A percentile compares a stretch with the other conserved stretches of the same genome.
Evolutionary conservation across 2,113 vertebrate species (phyloP).

Genomic region (Boleophthalmus pectinirostris): DNA sequence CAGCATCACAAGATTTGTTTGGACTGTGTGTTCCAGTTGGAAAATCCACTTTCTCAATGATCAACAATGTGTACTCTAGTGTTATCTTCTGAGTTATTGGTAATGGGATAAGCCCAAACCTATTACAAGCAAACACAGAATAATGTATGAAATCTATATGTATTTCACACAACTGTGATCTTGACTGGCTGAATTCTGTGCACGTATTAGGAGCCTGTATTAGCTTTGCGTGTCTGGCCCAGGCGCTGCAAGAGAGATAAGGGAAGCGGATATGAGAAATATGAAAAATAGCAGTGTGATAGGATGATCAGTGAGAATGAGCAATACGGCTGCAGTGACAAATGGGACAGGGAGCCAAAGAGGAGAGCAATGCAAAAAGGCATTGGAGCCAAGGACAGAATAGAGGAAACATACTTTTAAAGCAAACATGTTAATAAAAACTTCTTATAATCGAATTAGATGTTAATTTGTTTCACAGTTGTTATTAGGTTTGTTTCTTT

Average conservation of each 20-base stretch:
- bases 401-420: constrained; percentile 42
- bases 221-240: constrained; percentile 76
- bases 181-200: constrained; percentile 61
- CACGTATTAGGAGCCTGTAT: constrained; percentile 70
- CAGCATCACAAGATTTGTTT: constrained; percentile 35
- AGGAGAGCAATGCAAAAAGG: constrained; percentile 68
- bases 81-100: constrained; percentile 67
- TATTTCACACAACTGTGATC: constrained; percentile 71
- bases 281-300: constrained; percentile 78
- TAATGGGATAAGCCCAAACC: constrained; percentile 67
- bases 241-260: constrained; percentile 71
- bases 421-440: constrained; percentile 57
- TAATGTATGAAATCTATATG: constrained; percentile 71
- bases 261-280: constrained; percentile 79
- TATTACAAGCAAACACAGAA: constrained; percentile 67
- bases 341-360: constrained; percentile 73
- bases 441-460: constrained; percentile 35
- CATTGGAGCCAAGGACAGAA: constrained; percentile 65
- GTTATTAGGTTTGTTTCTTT: constrained; percentile 5
- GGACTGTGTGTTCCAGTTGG: constrained; percentile 23
- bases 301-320: constrained; percentile 78
- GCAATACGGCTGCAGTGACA: constrained; percentile 68
- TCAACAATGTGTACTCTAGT: constrained; percentile 49
- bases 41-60: constrained; percentile 54
- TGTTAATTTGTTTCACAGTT: constrained; percentile 30